Base-by-base conservation (phyloP, 2,888 invertebrate genomes). In the Reticulitermes lucifugus region DNA sequence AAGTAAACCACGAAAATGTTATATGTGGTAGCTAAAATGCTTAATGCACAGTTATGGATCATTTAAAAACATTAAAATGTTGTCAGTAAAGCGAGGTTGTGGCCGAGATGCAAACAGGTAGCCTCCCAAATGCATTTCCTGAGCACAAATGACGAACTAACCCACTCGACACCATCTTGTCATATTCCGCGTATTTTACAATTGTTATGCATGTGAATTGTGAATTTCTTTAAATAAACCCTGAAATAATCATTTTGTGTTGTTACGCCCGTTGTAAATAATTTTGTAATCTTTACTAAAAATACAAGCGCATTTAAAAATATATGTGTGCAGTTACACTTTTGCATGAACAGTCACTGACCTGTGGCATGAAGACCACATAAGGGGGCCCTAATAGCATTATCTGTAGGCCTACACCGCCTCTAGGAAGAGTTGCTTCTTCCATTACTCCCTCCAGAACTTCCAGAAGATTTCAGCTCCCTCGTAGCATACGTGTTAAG, bases 401-500 rank as follows among this genome's bases (percentile, higher is more conserved):
- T 41, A 41, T 41, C 73, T 73, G 9, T 46, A 46, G 4, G 46
- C 12, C 9, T 21, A 73, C 73, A 73, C 73, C 70, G 10, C 25
- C 35, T n/a, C 25, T 65, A 65, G 65, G n/a, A 65, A 65, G n/a
- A 65, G 65, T 25, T 65, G 41, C 73, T 46, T 77, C n/a, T 51
- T 77, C 77, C 43, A 77, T 21, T 77, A 51, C 77, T 51, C 46
- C n/a, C 51, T 25, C 46, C 51, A 22, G 25, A 51, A 77, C 41
- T 77, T 77, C 46, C 77, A n/a, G 25, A 77, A 77, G 51, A 51
- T 77, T 46, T 77, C 29, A 46, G 51, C 46, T 77, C 46, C 77
- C 51, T 77, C 77, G 29, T 51, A 46, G 51, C 77, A 21, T 77
- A 77, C 77, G 46, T 46, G 51, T 77, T 77, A 77, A 77, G 77